Base-by-base conservation (phyloP, 2,888 invertebrate genomes). In the Hydrotaea diabolus region DNA sequence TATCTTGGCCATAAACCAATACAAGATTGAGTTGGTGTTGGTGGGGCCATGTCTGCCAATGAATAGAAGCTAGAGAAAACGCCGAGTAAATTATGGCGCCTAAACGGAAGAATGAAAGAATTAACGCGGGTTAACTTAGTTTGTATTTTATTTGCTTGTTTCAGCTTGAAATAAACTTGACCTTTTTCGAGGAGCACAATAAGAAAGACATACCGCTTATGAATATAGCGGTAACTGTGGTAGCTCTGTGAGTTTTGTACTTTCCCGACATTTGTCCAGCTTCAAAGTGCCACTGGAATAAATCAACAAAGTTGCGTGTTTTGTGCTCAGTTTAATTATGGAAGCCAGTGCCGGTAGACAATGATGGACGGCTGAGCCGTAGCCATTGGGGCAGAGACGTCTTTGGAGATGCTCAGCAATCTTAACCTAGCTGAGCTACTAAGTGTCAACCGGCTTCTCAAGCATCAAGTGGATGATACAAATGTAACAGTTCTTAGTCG, bases 1-100 rank as follows among this genome's bases (percentile, higher is more conserved):
- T 39, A 11, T 9, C 39, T 7, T 8, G 39, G 3, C 39, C 46
- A 21, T 46, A 19, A 13, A 66, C 8, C 46, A n/a, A 3, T 17
- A 26, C 7, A 1, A 26, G 8, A 8, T 11, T 26, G 7, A 26
- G 8, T 26, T 23, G 13, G 59, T 23, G 23, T 26, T 59, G 59
- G 26, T 59, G 2, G 57, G 57, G 2, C 31, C 31, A 7, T 2
- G 66, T 19, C 36, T n/a, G n/a, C 59, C 11, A 49, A 53, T 71
- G 19, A 74, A 74, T 21, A 46, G n/a, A 23, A 39, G n/a, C 55
- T 62, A 3, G 23, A 64, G 23, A 19, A 23, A 31, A 31, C 7
- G 36, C 66, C 26, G 23, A 21, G 53, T 53, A 49, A 71, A 71
- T 49, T 71, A 53, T 53, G 71, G 71, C 71, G 71, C 26, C 71